Conservation (phyloP, 2,797 vertebrate genomes). For the Trichosurus vulpecula region DNA sequence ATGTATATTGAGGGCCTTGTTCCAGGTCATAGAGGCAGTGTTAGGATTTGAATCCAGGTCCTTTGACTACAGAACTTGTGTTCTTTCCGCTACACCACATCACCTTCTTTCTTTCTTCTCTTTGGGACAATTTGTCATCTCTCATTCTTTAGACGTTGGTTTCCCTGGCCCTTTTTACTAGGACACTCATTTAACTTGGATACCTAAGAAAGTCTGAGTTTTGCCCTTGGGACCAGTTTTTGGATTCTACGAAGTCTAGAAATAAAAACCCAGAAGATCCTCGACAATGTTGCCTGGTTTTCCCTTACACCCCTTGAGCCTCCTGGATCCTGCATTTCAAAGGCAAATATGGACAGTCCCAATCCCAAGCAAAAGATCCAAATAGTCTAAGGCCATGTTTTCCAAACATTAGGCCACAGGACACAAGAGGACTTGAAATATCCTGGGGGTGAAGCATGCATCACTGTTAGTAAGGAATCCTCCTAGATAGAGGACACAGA, state of each 20-base stretch:
- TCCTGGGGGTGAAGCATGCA: neutral
- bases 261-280: neutral
- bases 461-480: neutral
- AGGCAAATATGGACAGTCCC: neutral
- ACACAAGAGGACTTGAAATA: neutral
- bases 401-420: neutral
- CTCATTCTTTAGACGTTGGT: neutral
- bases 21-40: neutral
- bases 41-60: neutral
- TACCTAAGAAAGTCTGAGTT: neutral
- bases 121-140: neutral
- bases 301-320: rapidly evolving
- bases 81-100: neutral
- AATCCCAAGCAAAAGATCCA: neutral
- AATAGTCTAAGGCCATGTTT: neutral
- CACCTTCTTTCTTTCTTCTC: neutral
- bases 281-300: neutral
- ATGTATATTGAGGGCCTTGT: neutral
- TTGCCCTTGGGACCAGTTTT: neutral
- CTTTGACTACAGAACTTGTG: neutral
- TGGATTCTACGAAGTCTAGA: neutral
- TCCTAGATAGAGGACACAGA: rapidly evolving
- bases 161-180: neutral
- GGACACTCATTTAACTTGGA: neutral
- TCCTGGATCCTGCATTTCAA: neutral